Evolutionary conservation across 2,113 vertebrate species (phyloP).

Genomic region (Bombycilla garrulus): DNA sequence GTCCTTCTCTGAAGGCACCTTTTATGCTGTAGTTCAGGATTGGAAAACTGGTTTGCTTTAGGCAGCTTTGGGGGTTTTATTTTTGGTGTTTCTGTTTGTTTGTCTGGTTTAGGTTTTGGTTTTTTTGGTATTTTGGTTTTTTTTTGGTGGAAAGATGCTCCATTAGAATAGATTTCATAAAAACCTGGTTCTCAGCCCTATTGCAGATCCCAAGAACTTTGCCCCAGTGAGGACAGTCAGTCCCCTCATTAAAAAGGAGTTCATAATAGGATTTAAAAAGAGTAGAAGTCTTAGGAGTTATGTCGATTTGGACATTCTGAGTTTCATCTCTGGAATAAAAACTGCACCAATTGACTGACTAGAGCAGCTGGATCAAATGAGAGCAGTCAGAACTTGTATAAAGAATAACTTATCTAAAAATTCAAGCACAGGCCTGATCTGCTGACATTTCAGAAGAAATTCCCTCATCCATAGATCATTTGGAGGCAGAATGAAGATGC

Average conservation of each 20-base stretch:
- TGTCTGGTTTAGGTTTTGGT: too few species aligned
- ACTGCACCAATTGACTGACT: not conserved
- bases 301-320: accelerated
- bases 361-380: not conserved
- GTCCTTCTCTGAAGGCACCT: not conserved
- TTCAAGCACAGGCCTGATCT: not conserved
- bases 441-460: constrained; percentile 25
- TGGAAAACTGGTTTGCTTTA: not conserved
- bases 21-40: not conserved
- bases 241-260: not conserved
- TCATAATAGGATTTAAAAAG: not conserved
- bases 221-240: not conserved
- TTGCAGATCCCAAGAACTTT: not conserved
- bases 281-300: not conserved
- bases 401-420: not conserved
- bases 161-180: not conserved
- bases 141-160: not conserved
- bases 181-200: not conserved
- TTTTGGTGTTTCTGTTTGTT: too few species aligned
- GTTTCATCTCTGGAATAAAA: not conserved
- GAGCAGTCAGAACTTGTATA: not conserved
- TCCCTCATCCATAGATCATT: not conserved
- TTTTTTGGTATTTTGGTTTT: not conserved
- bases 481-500: constrained; percentile 10
- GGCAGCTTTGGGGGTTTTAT: not conserved